These are phyloP conservation scores for Lordiphosa fenestrarum DNA, from an alignment of 2,888 invertebrate species.

Conservation along the genomic window DNA sequence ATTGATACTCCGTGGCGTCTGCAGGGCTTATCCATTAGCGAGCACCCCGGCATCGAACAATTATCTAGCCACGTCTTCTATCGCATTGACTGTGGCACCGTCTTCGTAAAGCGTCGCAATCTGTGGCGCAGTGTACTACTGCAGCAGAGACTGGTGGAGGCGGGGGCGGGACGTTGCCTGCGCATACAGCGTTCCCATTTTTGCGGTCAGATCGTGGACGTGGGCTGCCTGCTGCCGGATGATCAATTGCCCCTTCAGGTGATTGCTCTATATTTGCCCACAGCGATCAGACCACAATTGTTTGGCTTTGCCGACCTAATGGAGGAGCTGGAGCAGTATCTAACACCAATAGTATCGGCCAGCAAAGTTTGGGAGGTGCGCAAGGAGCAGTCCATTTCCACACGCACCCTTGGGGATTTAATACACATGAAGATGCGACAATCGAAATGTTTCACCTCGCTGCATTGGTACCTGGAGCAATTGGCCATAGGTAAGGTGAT, in stretches of 20 bases:
- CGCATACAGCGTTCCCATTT: constrained; percentile 31
- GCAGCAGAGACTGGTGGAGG: not conserved
- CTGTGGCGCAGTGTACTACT: constrained; percentile 4
- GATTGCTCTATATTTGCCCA: not conserved
- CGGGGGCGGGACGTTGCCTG: constrained; percentile 11
- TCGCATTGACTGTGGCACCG: not conserved
- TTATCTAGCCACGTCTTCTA: not conserved
- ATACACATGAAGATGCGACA: too few relatives aligned
- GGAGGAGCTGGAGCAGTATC: not conserved
- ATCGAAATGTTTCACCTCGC: not conserved
- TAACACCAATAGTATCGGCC: constrained; percentile 17
- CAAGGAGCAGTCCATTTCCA: not conserved
- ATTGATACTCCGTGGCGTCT: constrained; percentile 36
- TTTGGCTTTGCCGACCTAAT: not conserved
- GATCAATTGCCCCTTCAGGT: constrained; percentile 1
- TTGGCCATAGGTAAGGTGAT: not conserved
- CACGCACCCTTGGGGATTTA: not conserved
- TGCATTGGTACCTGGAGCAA: too few relatives aligned
- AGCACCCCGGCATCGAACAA: constrained; percentile 3
- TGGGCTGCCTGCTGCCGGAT: constrained; percentile 13
- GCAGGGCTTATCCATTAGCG: constrained; percentile 11
- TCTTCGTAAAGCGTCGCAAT: not conserved
- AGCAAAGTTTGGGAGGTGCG: constrained; percentile 12
- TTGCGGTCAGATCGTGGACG: not conserved
- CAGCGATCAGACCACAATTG: not conserved